Conservation (phyloP, 2,113 vertebrate species). For the Aphyosemion australe region DNA sequence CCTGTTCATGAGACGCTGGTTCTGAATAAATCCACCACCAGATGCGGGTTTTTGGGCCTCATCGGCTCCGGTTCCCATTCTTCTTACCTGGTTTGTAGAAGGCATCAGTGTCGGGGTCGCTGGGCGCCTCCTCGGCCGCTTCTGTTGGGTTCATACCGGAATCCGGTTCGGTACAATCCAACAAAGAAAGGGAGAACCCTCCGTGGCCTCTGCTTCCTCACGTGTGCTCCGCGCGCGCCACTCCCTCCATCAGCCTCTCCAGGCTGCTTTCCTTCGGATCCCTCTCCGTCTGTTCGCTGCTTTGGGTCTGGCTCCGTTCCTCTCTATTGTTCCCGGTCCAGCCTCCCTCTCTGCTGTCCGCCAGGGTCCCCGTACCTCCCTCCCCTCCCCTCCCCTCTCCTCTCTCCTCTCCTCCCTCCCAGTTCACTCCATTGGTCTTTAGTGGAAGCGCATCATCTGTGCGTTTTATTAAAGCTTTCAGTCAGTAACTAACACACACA, state of each 20-base stretch:
- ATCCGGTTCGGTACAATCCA: conserved; percentile 57
- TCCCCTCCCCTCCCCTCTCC: conserved; percentile 8
- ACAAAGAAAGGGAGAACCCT: conserved; percentile 38
- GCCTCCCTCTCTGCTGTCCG: conserved; percentile 65
- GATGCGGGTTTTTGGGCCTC: too few species aligned
- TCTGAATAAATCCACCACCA: neutral
- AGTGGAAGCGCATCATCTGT: too few species aligned
- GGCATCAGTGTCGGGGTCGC: conserved; percentile 74
- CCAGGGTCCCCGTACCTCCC: conserved; percentile 63
- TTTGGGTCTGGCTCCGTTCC: conserved; percentile 57
- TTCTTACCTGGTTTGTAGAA: conserved; percentile 74
- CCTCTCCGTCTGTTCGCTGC: conserved; percentile 35
- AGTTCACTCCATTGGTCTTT: too few species aligned
- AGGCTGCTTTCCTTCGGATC: neutral
- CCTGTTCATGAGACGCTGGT: neutral
- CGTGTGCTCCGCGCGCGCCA: conserved; percentile 40
- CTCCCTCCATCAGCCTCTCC: conserved; percentile 40
- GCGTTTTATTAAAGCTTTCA: too few species aligned
- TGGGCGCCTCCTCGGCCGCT: conserved; percentile 73
- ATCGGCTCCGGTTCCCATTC: too few species aligned
- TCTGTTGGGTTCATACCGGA: conserved; percentile 73
- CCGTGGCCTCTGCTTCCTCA: conserved; percentile 29
- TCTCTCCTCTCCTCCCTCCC: neutral
- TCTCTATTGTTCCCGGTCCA: conserved; percentile 77
- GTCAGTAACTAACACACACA: too few species aligned